Base-by-base conservation (phyloP, 2,113 vertebrate genomes). In the Gobio gobio region DNA sequence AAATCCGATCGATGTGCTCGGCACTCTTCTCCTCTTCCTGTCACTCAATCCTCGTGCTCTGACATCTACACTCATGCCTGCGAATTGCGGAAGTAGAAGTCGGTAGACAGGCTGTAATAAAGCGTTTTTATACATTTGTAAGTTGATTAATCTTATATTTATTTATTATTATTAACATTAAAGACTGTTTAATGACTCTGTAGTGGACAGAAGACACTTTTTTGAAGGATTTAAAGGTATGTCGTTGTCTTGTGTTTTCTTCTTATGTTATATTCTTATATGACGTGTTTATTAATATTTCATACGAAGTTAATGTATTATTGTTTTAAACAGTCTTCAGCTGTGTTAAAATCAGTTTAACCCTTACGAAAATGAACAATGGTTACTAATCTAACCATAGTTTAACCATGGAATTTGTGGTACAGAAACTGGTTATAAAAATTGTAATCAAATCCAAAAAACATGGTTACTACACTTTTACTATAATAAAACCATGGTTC, bases 1-100 rank as follows among this genome's bases (percentile, higher is more conserved):
- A 51, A 51, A 18, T 16, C 49, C 49, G 51, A 63, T 81, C 59
- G 78, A 81, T 66, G 61, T 66, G 24, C 51, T 81, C 78, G 78
- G 13, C 24, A 18, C 24, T 66, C 78, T 4, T 7, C 24, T 56
- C 10, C 6, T 82, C 24, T 45, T 8, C 22, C 29, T 51, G 80
- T 7, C 63, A 20, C 45, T 36, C 7, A 13, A 40, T 78, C 76
- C 10, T 66, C 16, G 54, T 3, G 16, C 45, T 82, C 64, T 58
- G 29, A 18, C 49, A 56, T 82, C 80, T 3, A n/a, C 63, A 51
- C 63, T n/a, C n/a, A 24, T 2, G 63, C 26, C 63, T 54, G 63
- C 40, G 20, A 5, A 56, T 3, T 10, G 10, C 64, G 64, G 80
- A 82, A 82, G 64, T 4, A 24, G 33, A 3, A 8, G 3, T 33